phyloP scores from a whole-genome alignment of 2,113 vertebrate genomes.

The Pterocles orientalis region DNA sequence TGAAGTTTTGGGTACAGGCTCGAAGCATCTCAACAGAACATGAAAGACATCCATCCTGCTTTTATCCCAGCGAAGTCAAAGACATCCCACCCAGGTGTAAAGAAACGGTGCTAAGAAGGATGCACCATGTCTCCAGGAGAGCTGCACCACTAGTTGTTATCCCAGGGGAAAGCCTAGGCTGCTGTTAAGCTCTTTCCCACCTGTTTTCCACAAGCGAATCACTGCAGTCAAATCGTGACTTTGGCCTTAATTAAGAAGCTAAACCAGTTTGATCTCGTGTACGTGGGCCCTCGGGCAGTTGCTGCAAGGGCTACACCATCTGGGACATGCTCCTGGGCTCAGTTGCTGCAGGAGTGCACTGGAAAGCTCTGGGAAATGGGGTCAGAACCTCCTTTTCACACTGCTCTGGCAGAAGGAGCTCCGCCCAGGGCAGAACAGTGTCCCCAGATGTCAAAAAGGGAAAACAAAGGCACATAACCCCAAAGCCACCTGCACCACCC shows the following conservation, averaged over 20 bases:
- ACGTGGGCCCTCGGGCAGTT: accelerated
- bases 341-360: accelerated
- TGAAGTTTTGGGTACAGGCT: background rate
- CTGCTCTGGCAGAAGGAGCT: background rate
- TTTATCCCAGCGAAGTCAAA: background rate
- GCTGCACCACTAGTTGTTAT: background rate
- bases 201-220: background rate
- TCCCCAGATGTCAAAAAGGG: background rate
- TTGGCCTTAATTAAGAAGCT: background rate
- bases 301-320: background rate
- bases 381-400: background rate
- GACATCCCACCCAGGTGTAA: background rate
- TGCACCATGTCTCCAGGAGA: background rate
- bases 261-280: background rate
- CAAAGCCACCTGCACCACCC: accelerated
- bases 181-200: background rate
- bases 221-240: no score
- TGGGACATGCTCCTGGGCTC: background rate
- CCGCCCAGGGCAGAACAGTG: background rate
- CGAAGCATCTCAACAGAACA: background rate
- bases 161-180: background rate
- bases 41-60: background rate
- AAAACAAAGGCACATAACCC: background rate
- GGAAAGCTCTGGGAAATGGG: background rate
- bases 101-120: background rate